Percentiles rank a stretch among this genome's conserved stretches.
phyloP scores from a whole-genome alignment of 1,140 invertebrate species.

The Archivesica marissinica region DNA sequence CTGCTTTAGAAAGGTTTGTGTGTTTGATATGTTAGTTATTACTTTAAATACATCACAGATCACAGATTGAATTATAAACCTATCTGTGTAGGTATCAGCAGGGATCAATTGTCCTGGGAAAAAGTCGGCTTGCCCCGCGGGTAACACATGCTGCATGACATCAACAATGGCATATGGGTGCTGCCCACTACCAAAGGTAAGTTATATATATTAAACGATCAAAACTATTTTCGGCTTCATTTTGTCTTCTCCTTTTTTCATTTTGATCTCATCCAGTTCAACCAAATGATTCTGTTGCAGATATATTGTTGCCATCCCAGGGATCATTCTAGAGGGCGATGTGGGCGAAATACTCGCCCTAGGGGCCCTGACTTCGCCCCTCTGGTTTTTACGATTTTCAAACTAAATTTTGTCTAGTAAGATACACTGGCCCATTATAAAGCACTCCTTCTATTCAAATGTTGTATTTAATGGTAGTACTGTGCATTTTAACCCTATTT shows the following conservation, averaged over 20 bases:
- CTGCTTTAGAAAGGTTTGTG: neutral
- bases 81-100: neutral
- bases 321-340: neutral
- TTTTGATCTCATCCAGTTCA: neutral
- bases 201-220: neutral
- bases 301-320: neutral
- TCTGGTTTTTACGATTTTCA: no score
- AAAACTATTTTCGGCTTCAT: no score
- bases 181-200: constrained; percentile 73
- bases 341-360: no score
- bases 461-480: no score
- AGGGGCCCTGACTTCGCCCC: no score
- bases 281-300: no score
- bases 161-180: constrained; percentile 61
- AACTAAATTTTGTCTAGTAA: no score
- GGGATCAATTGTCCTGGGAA: constrained; percentile 60
- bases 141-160: constrained; percentile 68
- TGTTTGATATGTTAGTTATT: neutral
- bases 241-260: no score
- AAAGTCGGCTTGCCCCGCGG: constrained; percentile 49
- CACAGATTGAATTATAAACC: neutral
- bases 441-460: no score
- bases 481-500: no score
- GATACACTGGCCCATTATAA: no score
- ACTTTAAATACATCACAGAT: neutral